phyloP scores from a whole-genome alignment of 2,113 vertebrate genomes.

The Carlito syrichta region DNA sequence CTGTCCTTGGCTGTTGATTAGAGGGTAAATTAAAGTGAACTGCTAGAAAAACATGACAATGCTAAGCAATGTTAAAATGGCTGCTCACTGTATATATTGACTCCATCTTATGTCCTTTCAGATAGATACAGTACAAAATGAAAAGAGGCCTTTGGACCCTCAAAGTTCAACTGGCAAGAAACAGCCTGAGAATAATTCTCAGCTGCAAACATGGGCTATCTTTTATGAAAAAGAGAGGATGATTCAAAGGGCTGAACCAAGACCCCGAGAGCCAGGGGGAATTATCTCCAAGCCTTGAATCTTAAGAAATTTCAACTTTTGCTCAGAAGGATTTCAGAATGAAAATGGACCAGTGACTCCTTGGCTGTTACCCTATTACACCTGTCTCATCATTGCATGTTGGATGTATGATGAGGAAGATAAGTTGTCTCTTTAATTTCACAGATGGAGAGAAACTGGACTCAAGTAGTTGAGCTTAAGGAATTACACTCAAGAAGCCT shows the following conservation, averaged over 20 bases:
- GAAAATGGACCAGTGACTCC: not conserved
- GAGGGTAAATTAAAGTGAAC: too few species aligned
- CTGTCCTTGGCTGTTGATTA: too few species aligned
- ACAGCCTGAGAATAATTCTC: not conserved
- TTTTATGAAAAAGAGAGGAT: not conserved
- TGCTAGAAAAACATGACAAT: too few species aligned
- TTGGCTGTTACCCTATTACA: not conserved
- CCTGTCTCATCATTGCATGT: not conserved
- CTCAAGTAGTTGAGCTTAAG: not conserved
- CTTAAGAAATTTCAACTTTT: not conserved
- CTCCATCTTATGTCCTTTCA: too few species aligned
- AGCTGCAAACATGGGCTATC: not conserved
- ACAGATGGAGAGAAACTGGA: not conserved
- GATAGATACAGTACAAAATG: too few species aligned
- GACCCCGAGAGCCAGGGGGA: not conserved
- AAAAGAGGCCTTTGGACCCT: too few species aligned
- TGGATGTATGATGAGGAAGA: not conserved
- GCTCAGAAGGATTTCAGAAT: slow-evolving; percentile 7
- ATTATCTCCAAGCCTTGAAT: not conserved
- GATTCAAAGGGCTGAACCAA: not conserved
- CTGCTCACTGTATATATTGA: too few species aligned
- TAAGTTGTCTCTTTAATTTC: not conserved
- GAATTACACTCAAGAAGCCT: not conserved
- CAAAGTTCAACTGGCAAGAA: not conserved
- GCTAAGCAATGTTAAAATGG: too few species aligned